Conservation (phyloP, 2,797 vertebrate species). For the Hemitrygon akajei region DNA sequence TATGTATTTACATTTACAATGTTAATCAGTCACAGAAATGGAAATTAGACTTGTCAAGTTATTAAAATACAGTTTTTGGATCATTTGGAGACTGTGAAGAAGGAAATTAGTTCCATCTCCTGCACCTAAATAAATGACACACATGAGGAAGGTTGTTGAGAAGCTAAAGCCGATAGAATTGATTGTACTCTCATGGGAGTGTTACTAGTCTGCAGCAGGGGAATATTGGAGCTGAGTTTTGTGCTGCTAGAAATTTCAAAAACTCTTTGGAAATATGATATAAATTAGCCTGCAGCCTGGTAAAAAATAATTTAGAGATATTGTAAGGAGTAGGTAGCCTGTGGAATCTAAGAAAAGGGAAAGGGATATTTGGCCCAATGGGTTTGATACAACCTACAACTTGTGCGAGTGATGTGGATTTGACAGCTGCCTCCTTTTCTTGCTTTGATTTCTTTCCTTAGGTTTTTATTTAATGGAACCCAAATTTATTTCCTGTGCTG, state of each 20-base stretch:
- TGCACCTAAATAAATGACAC: conserved; percentile 29
- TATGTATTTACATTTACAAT: conserved; percentile 24
- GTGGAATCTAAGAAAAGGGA: background rate
- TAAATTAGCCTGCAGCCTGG: background rate
- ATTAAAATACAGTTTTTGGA: conserved; percentile 27
- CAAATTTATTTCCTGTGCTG: background rate
- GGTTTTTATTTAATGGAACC: background rate
- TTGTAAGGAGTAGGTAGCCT: background rate
- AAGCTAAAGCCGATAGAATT: background rate
- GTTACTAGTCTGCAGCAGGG: background rate
- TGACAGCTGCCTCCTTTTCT: background rate
- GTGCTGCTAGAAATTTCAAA: background rate
- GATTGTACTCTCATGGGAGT: background rate
- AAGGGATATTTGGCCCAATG: background rate
- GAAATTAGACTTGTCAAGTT: background rate
- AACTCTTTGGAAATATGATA: background rate
- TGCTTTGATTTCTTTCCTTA: background rate
- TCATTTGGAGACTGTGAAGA: conserved; percentile 10
- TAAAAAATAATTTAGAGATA: background rate
- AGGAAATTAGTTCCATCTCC: conserved; percentile 28
- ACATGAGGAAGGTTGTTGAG: background rate
- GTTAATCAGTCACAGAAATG: conserved; percentile 1
- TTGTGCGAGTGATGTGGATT: background rate
- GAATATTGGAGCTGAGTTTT: background rate
- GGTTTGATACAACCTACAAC: background rate